Conservation (phyloP, 2,888 invertebrate species). For the Timema cristinae region DNA sequence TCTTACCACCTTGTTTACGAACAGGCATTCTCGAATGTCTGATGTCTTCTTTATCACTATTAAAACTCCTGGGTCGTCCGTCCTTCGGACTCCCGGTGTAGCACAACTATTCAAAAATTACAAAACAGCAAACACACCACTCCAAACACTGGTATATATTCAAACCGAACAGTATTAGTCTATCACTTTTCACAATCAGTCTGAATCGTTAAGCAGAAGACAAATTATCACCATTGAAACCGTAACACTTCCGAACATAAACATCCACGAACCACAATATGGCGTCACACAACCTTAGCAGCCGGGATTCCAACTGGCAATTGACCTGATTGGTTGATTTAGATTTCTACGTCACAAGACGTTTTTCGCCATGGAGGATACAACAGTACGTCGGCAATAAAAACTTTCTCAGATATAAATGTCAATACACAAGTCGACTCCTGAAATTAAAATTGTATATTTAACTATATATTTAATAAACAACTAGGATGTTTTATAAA, state of each 20-base stretch:
- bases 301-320: slow-evolving; percentile 29
- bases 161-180: slow-evolving; percentile 10
- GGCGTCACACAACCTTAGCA: slow-evolving; percentile 29
- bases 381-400: slow-evolving; percentile 2
- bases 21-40: slow-evolving; percentile 57
- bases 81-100: neutral
- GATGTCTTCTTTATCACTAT: slow-evolving; percentile 16
- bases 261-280: slow-evolving; percentile 30
- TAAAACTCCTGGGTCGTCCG: slow-evolving; percentile 13
- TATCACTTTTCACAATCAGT: slow-evolving; percentile 10
- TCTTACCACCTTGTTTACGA: slow-evolving; percentile 67
- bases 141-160: slow-evolving; percentile 14
- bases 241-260: slow-evolving; percentile 29
- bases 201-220: slow-evolving; percentile 10
- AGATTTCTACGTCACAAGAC: slow-evolving; percentile 24
- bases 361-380: slow-evolving; percentile 20
- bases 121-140: slow-evolving; percentile 27
- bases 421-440: too few species aligned
- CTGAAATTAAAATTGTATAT: too few species aligned
- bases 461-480: too few species aligned
- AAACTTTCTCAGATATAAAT: too few species aligned
- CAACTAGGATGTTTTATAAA: too few species aligned
- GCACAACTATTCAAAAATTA: slow-evolving; percentile 8
- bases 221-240: slow-evolving; percentile 20
- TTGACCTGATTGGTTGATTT: slow-evolving; percentile 35